Conservation (phyloP, 2,113 vertebrate species). For the Dipodomys merriami region DNA sequence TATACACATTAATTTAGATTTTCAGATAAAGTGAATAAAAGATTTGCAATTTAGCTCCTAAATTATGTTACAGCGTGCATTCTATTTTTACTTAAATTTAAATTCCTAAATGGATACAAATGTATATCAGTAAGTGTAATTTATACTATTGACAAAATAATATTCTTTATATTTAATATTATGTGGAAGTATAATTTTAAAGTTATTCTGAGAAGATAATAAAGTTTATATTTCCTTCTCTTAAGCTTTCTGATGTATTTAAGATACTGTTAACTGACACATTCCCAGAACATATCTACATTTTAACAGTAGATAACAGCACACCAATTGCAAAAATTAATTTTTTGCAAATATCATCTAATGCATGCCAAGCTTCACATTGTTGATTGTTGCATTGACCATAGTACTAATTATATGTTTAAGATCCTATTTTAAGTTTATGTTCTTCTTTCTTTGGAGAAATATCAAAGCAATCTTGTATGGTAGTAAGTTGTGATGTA, state of each 20-base stretch:
- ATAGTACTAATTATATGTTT: neutral
- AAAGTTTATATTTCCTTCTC: neutral
- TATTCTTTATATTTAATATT: neutral
- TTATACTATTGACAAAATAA: neutral
- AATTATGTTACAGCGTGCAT: neutral
- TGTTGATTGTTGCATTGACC: neutral
- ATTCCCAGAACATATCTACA: neutral
- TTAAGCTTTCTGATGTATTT: neutral
- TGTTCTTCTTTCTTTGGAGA: neutral
- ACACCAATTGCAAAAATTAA: neutral
- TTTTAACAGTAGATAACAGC: neutral
- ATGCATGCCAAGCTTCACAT: neutral
- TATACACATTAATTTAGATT: neutral
- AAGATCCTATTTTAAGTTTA: neutral
- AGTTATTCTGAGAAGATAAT: neutral
- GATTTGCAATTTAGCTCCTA: neutral
- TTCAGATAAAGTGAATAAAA: neutral
- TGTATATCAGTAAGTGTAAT: neutral
- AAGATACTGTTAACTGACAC: neutral
- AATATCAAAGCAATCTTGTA: neutral
- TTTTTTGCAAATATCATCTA: neutral
- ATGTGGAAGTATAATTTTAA: neutral
- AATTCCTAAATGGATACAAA: neutral
- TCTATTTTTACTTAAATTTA: neutral
- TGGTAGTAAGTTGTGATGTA: neutral